Percentiles rank a stretch among this genome's conserved stretches.
Conservation (phyloP, 2,888 invertebrate genomes). For the Ctenicera cuprea region DNA sequence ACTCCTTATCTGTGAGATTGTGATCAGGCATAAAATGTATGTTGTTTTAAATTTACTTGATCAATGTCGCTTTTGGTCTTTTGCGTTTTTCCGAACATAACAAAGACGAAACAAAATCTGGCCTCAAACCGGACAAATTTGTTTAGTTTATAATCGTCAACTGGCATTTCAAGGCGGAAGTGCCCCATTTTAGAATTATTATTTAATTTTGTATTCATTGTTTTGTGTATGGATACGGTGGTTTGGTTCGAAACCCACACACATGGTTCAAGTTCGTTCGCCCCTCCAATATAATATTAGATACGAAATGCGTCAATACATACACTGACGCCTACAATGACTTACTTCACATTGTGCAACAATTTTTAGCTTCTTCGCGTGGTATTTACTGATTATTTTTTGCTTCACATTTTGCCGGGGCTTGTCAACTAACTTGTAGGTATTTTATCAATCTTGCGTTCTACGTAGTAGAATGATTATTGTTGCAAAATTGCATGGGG, state of each 20-base stretch:
- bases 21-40: too few relatives aligned
- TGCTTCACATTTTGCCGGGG: not conserved
- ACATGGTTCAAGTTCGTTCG: conserved; percentile 45
- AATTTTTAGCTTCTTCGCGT: not conserved
- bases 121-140: too few relatives aligned
- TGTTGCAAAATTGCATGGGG: too few relatives aligned
- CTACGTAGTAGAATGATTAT: too few relatives aligned
- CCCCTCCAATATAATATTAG: conserved; percentile 40
- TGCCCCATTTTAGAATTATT: conserved; percentile 39
- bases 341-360: conserved; percentile 40
- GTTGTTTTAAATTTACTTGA: too few relatives aligned
- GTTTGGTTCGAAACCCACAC: conserved; percentile 40
- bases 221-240: conserved; percentile 46
- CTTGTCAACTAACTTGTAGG: too few relatives aligned
- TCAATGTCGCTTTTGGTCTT: too few relatives aligned
- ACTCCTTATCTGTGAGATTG: too few relatives aligned
- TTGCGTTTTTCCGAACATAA: too few relatives aligned
- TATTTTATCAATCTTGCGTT: too few relatives aligned
- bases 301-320: conserved; percentile 38
- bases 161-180: conserved; percentile 26
- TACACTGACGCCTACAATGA: conserved; percentile 33
- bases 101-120: too few relatives aligned
- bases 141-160: too few relatives aligned
- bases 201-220: conserved; percentile 43
- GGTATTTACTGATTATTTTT: not conserved